Percentiles rank a stretch among this genome's conserved stretches.
Conservation (phyloP, 2,888 invertebrate species). For the Tenthredo notha region DNA sequence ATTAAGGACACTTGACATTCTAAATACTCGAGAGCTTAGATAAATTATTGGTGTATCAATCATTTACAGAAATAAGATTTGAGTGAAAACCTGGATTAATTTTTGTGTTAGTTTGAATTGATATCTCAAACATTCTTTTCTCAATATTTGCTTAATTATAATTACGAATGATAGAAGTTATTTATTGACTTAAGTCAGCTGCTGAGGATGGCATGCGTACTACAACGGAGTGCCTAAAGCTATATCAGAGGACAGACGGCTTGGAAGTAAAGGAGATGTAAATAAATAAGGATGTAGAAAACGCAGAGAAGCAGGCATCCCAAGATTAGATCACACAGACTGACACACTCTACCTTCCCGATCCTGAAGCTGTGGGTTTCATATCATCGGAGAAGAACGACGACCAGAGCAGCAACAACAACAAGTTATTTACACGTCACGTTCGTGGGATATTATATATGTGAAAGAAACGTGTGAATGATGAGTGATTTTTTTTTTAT, state of each 20-base stretch:
- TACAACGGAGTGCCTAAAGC: slow-evolving; percentile 56
- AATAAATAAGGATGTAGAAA: slow-evolving; percentile 74
- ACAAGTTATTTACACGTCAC: slow-evolving; percentile 64
- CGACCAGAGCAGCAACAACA: slow-evolving; percentile 74
- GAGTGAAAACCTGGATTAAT: background rate
- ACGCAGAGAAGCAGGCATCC: slow-evolving; percentile 76
- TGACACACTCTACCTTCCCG: slow-evolving; percentile 89
- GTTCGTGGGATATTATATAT: slow-evolving; percentile 52
- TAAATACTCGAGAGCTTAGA: background rate
- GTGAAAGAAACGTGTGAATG: slow-evolving; percentile 55
- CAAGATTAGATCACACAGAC: slow-evolving; percentile 76
- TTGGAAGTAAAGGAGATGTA: slow-evolving; percentile 70
- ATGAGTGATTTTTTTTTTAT: slow-evolving; percentile 8
- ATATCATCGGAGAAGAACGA: slow-evolving; percentile 60
- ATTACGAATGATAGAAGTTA: background rate
- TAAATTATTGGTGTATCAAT: slow-evolving; percentile 9
- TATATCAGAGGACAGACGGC: slow-evolving; percentile 60
- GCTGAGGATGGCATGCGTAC: slow-evolving; percentile 61
- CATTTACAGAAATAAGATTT: background rate
- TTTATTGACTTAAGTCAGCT: background rate
- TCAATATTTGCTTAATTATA: background rate
- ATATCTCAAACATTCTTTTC: background rate
- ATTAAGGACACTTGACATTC: slow-evolving; percentile 8
- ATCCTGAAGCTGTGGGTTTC: slow-evolving; percentile 82
- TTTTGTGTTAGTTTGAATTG: background rate